phyloP scores from a whole-genome alignment of 2,888 invertebrate genomes.

The Cantharis rufa region DNA sequence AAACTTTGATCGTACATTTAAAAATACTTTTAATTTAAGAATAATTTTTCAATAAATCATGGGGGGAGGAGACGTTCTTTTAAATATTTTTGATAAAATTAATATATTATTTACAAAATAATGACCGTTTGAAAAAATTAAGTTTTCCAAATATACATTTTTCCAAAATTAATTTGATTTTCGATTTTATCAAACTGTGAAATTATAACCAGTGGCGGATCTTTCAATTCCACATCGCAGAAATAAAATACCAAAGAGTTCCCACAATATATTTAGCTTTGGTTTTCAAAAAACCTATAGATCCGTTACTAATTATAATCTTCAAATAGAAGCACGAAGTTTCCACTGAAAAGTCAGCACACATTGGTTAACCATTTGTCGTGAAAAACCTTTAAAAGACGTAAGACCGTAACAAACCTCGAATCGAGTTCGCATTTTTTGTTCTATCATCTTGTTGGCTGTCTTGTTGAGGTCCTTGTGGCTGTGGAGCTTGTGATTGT shows the following conservation, averaged over 20 bases:
- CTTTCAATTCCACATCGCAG: no score
- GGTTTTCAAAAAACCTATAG: no score
- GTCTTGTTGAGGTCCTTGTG: not conserved
- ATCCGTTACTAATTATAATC: not conserved
- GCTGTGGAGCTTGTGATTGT: slow-evolving; percentile 56
- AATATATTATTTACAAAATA: no score
- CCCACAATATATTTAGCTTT: no score
- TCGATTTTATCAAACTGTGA: no score
- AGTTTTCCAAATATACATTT: no score
- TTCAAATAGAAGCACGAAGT: not conserved
- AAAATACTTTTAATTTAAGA: not conserved
- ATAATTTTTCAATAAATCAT: not conserved
- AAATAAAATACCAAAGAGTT: no score
- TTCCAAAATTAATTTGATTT: no score
- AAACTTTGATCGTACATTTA: not conserved
- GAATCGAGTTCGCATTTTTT: slow-evolving; percentile 68
- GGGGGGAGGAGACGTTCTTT: no score
- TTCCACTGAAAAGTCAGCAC: not conserved
- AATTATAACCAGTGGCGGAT: no score
- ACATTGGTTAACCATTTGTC: not conserved
- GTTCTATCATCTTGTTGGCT: slow-evolving; percentile 58
- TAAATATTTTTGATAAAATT: no score
- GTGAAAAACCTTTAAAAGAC: not conserved
- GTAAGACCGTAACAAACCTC: slow-evolving; percentile 58
- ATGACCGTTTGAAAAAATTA: no score